Evolutionary conservation across 2,797 vertebrate species (phyloP), one percentile per base, ranked within the genome.

Genomic region (Pseudopleuronectes americanus): DNA sequence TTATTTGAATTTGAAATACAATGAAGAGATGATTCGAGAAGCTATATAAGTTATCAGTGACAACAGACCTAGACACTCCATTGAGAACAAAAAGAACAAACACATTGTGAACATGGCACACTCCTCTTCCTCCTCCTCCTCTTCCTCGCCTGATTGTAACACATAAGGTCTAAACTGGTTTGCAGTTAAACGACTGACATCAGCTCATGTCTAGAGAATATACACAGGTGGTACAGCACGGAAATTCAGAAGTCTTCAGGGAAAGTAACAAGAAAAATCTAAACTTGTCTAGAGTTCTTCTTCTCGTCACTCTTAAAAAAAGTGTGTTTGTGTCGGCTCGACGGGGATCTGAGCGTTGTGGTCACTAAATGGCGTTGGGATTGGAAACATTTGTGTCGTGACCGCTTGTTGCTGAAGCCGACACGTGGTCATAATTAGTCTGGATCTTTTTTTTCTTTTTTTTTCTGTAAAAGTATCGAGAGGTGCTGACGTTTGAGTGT

Each of bases 1-100:
- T 92, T 92, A 93, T 93, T 93, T 92, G 88, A 92, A 90, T 88
- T 92, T 93, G 89, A 93, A 93, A 90, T 93, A 94, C 92, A 93
- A 90, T 92, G 89, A 92, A 90, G 90, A 90, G 90, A 90, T 92
- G 92, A 90, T 90, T 90, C 68, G 77, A 90, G 90, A 92, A 91
- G 92, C 87, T 92, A 90, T 90, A 91, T 92, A 92, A 92, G 92
- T 93, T 93, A 93, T 93, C 88, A 91, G 90, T 92, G 92, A 93
- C 90, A 90, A 92, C 90, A 92, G 89, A 92, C 90, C 86, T 84
- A 92, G 89, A 93, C 90, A 92, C 89, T 90, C 90, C 92, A 91
- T 92, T 79, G 86, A 91, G 89, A 91, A 91, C 78, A 80, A 87
- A 90, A 90, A 84, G 86, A 92, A 91, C 90, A 89, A 91, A 92